Conservation (phyloP, 2,113 vertebrate species). For the Lamprotornis superbus region DNA sequence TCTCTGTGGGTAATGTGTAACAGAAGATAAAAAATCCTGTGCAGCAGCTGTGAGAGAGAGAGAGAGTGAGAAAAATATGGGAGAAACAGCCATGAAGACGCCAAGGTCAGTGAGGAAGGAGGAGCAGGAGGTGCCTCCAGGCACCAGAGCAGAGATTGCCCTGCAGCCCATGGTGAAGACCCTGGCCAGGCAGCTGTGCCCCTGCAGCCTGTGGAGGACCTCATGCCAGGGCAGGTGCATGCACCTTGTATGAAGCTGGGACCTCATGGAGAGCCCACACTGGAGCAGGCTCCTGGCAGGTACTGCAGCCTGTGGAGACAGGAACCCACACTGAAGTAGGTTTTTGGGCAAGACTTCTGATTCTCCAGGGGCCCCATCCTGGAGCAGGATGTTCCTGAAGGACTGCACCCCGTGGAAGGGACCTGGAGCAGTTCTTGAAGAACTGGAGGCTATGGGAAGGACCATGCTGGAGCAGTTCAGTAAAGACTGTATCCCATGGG, state of each 20-base stretch:
- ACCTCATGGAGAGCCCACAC: not conserved
- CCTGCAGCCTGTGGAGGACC: not conserved
- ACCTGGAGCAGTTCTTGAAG: not conserved
- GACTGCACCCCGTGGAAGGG: rapidly evolving
- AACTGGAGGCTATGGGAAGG: not conserved
- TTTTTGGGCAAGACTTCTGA: not conserved
- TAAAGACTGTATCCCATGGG: not conserved
- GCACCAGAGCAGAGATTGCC: rapidly evolving
- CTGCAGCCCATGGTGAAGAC: not conserved
- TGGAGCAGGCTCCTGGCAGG: not conserved
- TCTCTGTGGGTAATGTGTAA: not conserved
- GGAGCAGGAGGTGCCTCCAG: not conserved
- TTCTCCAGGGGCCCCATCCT: not conserved
- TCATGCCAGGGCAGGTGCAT: rapidly evolving
- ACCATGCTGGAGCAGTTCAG: not conserved
- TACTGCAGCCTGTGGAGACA: not conserved
- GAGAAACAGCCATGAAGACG: not conserved
- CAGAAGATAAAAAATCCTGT: not conserved
- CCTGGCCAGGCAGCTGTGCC: not conserved
- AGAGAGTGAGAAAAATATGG: not conserved
- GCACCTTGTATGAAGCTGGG: not conserved
- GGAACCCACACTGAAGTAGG: not conserved
- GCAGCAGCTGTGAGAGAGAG: not conserved
- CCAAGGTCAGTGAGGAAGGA: not conserved
- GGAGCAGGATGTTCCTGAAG: not conserved